Base-by-base conservation (phyloP, 2,797 vertebrate genomes). In the Petrocephalus sullivani region DNA sequence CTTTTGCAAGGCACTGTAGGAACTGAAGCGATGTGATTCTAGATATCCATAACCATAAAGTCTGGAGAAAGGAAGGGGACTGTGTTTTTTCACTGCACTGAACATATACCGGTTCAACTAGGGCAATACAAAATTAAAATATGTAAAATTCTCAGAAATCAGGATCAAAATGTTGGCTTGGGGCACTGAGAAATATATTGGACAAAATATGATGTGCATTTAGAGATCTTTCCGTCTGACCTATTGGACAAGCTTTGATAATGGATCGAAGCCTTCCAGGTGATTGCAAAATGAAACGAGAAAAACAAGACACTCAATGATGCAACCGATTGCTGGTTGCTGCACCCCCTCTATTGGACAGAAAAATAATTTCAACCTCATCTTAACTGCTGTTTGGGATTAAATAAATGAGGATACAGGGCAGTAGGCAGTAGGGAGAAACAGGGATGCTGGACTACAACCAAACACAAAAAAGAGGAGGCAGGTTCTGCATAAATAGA, bases 271-370 rank as follows among this genome's bases (percentile, higher is more conserved):
- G 37, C 28, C 1, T 58, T 28, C 28, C 54, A 61, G 19, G 23
- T 37, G 56, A 41, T 28, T 3, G 28, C 14, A 28, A 41, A 16
- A 58, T 58, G 56, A 37, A 28, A 85, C 12, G 28, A 1, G 14
- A 58, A 46, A 21, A 57, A 57, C 23, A 75, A 57, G 53, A 37
- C 58, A 28, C 2, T 1, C 0, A n/a, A n/a, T 57, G 9, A 57
- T n/a, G 2, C 1, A 58, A 33, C 16, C 46, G 33, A 58, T 61
- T 86, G 8, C 4, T 46, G 56, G 56, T 41, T 21, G 19, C 56
- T 41, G 54, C 33, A 86, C 85, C 33, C 85, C 85, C 85, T 60
- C 85, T 86, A 16, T 60, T 86, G 85, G 54, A 86, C 56, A 61
- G 28, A 60, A 58, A 60, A 41, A 37, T 58, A 37, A 86, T 46